Conservation (phyloP, 2,888 invertebrate species). For the Rhimphoctona megacephalus region DNA sequence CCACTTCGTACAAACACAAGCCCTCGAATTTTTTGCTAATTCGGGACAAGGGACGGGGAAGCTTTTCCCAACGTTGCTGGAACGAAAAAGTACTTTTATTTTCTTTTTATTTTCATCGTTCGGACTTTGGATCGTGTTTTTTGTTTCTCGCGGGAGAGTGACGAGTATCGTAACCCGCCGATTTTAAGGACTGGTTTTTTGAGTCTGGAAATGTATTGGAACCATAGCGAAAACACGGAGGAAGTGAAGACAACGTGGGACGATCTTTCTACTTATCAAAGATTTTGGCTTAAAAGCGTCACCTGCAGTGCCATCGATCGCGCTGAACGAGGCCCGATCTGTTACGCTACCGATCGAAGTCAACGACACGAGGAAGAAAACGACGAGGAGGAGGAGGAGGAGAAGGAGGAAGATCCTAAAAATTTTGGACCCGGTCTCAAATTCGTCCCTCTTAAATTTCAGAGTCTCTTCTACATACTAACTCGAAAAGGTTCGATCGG, state of each 20-base stretch:
- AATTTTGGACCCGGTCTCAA: conserved; percentile 86
- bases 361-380: conserved; percentile 52
- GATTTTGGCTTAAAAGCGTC: conserved; percentile 85
- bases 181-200: conserved; percentile 38
- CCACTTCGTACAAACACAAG: conserved; percentile 29
- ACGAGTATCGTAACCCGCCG: conserved; percentile 14
- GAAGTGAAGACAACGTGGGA: conserved; percentile 80
- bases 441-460: conserved; percentile 88
- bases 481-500: conserved; percentile 88
- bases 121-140: neutral
- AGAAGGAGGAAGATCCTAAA: conserved; percentile 58
- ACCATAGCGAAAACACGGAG: conserved; percentile 69
- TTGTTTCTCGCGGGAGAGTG: conserved; percentile 12
- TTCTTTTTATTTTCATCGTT: neutral
- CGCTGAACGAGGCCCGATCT: conserved; percentile 87
- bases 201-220: conserved; percentile 79
- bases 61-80: neutral
- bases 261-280: conserved; percentile 81
- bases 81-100: conserved; percentile 12
- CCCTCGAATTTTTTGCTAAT: conserved; percentile 23
- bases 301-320: conserved; percentile 89
- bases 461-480: conserved; percentile 88
- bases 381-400: conserved; percentile 63
- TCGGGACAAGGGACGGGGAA: neutral
- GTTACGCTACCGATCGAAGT: conserved; percentile 85